Evolutionary conservation across 2,797 vertebrate species (phyloP).

Genomic region (Graptemys geographica): DNA sequence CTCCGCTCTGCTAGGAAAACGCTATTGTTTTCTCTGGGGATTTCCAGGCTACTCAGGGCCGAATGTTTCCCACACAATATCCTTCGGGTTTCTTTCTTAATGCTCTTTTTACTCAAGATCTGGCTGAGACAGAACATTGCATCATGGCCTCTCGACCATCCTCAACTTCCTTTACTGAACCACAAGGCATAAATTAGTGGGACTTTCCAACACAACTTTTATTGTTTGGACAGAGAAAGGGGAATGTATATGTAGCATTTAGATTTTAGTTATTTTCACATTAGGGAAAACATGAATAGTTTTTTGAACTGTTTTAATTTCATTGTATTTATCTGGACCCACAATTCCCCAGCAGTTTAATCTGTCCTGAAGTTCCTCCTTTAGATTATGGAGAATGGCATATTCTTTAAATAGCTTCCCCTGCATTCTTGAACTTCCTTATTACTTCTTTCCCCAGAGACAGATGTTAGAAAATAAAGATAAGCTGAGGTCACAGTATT

Average conservation of each 20-base stretch:
- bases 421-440: slow-evolving; percentile 43
- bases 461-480: slow-evolving; percentile 55
- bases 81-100: not conserved
- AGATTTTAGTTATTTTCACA: slow-evolving; percentile 3
- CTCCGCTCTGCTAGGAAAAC: not conserved
- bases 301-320: slow-evolving; percentile 64
- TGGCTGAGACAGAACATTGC: slow-evolving; percentile 35
- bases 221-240: slow-evolving; percentile 6
- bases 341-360: slow-evolving; percentile 21
- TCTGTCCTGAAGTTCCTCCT: slow-evolving; percentile 51
- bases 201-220: slow-evolving; percentile 43
- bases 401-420: slow-evolving; percentile 67
- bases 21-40: slow-evolving; percentile 16
- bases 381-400: not conserved
- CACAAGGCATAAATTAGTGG: slow-evolving; percentile 26
- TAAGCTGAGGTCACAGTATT: slow-evolving; percentile 37
- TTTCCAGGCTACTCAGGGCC: not conserved
- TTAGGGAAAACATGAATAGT: slow-evolving; percentile 58
- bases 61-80: slow-evolving; percentile 29
- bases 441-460: slow-evolving; percentile 52
- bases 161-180: slow-evolving; percentile 43
- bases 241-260: slow-evolving; percentile 18
- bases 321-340: slow-evolving; percentile 4
- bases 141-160: slow-evolving; percentile 24
- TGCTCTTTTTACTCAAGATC: slow-evolving; percentile 32